Evolutionary conservation across 2,113 vertebrate species (phyloP), one percentile per base, ranked within the genome.

Genomic region (Bucco capensis): DNA sequence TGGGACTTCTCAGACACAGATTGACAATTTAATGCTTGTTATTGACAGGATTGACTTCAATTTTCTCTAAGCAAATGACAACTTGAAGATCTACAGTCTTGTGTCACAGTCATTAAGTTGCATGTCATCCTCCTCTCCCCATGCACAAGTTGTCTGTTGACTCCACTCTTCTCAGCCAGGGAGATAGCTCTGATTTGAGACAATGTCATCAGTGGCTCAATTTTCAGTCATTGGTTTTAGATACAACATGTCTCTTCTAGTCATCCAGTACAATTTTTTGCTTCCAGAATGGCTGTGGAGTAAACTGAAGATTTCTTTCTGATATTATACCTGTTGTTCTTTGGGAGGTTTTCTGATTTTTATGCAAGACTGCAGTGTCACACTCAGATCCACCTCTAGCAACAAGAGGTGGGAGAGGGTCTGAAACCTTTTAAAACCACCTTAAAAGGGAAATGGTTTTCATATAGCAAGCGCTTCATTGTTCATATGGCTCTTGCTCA

Each of bases 371-470:
- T 53, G 47, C 57, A 54, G n/a, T 30, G 25, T 53, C 64, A 44
- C 18, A 21, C 19, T 81, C 4, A 1, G 60, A 83, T 62, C 37
- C 33, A 57, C 33, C 28, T 86, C 69, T 65, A 77, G 69, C 37
- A 90, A 90, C 62, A 91, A 74, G 84, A 83, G 49, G 47, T 46
- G 86, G 27, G 21, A 53, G 42, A 91, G 46, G 53, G 54, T 58
- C 88, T 93, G 65, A 77, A 89, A 44, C 35, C 17, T 66, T 79
- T 90, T 83, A 83, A 81, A 86, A 64, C 42, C 67, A 66, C 33
- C 56, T 92, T 66, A 81, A 90, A 95, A 93, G 89, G n/a, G 31
- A 96, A 96, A 95, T 61, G 13, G 12, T 88, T 97, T 95, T 93
- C 92, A 91, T 86, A 51, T 23, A 90, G 40, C 69, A 85, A 42